Percentiles rank a stretch among this genome's conserved stretches.
These are phyloP conservation scores for Tortricodes alternella DNA, from an alignment of 2,888 invertebrate genomes.

Conservation along the genomic window DNA sequence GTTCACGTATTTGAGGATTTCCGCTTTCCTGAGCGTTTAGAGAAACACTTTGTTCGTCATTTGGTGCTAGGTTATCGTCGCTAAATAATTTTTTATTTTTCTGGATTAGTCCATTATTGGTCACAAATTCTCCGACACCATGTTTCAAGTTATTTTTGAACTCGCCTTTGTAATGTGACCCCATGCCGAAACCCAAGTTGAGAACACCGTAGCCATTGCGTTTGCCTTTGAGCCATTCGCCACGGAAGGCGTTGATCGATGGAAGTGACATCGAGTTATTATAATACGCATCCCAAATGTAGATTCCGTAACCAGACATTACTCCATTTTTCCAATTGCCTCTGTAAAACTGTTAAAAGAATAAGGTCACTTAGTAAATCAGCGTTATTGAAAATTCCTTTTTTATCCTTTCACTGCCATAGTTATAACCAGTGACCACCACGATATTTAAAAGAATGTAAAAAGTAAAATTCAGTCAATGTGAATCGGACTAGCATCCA, in stretches of 20 bases:
- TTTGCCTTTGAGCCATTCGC: slow-evolving; percentile 80
- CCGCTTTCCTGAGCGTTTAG: slow-evolving; percentile 36
- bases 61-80: slow-evolving; percentile 71
- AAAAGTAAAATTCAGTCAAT: no score
- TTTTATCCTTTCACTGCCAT: no score
- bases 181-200: slow-evolving; percentile 77
- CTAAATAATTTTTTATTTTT: slow-evolving; percentile 75
- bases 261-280: slow-evolving; percentile 81
- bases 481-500: no score
- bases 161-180: slow-evolving; percentile 80
- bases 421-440: no score
- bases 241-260: slow-evolving; percentile 75
- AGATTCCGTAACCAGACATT: slow-evolving; percentile 83
- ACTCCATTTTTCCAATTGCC: slow-evolving; percentile 83
- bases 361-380: no score
- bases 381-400: no score
- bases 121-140: slow-evolving; percentile 78
- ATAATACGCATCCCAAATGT: slow-evolving; percentile 80
- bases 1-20: slow-evolving; percentile 41
- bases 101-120: slow-evolving; percentile 80
- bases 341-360: slow-evolving; percentile 77
- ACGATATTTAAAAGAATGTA: no score
- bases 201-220: slow-evolving; percentile 77
- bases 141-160: slow-evolving; percentile 82
- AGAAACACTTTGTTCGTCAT: slow-evolving; percentile 34